Evolutionary conservation across 2,797 vertebrate genomes (phyloP), one percentile per base, ranked within the genome.

Genomic region (Poliocrania exsul): DNA sequence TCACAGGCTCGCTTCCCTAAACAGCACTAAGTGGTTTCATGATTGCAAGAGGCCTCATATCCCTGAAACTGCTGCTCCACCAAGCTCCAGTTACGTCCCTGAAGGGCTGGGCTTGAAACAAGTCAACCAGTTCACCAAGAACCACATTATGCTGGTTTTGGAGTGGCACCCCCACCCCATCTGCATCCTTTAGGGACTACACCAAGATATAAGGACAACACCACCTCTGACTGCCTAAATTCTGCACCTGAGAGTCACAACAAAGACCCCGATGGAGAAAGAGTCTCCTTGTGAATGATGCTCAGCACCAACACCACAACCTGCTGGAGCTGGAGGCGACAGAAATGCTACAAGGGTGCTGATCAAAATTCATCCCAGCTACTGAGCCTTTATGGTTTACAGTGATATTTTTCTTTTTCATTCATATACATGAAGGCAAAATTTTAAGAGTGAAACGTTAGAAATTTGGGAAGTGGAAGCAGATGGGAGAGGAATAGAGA

Each of bases 401-500:
- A 37, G 54, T 0, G n/a, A 16, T 40, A 33, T 74, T 84, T 80
- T 91, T 33, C 78, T 64, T 64, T 54, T 77, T 80, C 61, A 35
- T 81, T 66, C 69, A 60, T 64, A 77, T 46, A 60, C 65, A 91
- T 3, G 40, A 86, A 70, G 54, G 81, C 20, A 69, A 93, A 67
- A 83, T 71, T 56, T 83, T n/a, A 37, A 17, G 57, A 91, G 61
- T 31, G 70, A 82, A 88, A 66, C 7, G 57, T 38, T 84, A 11
- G 54, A 86, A 81, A 69, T 83, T 81, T 75, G 73, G 80, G 58
- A 79, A 80, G 78, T 38, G 83, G 54, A 46, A 92, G 78, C 90
- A 97, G 95, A 90, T 88, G 92, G 93, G 71, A 72, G 54, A 92
- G 56, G 53, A 90, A 75, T 2, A 54, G 51, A 73, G 66, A 90